These are phyloP conservation scores for Erythrocercus mccallii DNA, from an alignment of 2,113 vertebrate genomes.

Conservation along the genomic window DNA sequence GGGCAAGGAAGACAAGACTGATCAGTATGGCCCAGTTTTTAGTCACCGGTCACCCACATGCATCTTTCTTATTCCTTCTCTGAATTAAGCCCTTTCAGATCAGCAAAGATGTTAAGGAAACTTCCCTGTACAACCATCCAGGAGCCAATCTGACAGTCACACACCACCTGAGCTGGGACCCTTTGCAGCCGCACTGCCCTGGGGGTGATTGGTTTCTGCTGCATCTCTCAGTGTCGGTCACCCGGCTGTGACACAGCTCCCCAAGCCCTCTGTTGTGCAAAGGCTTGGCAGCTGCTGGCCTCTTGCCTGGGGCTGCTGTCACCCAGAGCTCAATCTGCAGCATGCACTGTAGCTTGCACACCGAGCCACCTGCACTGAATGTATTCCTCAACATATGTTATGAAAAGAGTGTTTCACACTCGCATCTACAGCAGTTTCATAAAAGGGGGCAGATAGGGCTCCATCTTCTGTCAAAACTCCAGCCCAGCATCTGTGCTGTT, in stretches of 20 bases:
- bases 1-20: not conserved
- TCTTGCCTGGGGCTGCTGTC: not conserved
- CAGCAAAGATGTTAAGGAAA: not conserved
- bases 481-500: rapidly evolving
- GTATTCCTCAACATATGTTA: not conserved
- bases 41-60: not conserved
- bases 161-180: not conserved
- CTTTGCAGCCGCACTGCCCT: too few species aligned
- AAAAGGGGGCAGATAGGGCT: not conserved
- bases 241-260: too few species aligned
- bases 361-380: not conserved
- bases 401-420: rapidly evolving
- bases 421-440: not conserved
- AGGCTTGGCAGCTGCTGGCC: rapidly evolving
- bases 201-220: rapidly evolving
- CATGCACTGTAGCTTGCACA: too few species aligned
- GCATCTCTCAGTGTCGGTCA: not conserved
- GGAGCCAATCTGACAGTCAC: not conserved
- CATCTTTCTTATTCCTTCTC: not conserved
- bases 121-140: not conserved
- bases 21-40: not conserved
- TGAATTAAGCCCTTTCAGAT: not conserved
- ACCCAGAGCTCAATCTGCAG: not conserved
- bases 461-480: not conserved
- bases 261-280: rapidly evolving